phyloP scores from a whole-genome alignment of 2,797 vertebrate genomes.

The Crotalus adamanteus region DNA sequence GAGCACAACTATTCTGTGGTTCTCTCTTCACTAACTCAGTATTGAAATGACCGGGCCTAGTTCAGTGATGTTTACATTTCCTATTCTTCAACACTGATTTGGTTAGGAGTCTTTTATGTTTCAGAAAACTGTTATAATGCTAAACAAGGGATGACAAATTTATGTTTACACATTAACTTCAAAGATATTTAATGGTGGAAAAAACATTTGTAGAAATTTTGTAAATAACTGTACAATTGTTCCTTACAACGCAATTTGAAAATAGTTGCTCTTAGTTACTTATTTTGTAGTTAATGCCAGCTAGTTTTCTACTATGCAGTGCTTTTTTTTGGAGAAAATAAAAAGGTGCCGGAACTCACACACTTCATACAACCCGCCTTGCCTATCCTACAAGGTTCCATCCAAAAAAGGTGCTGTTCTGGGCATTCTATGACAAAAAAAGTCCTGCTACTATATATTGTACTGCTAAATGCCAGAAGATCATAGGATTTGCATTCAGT shows the following conservation, averaged over 20 bases:
- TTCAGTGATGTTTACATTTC: neutral
- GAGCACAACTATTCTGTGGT: neutral
- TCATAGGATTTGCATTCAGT: neutral
- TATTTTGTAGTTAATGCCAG: neutral
- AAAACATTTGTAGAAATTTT: neutral
- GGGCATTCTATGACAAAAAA: too few species aligned
- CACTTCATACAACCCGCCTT: too few species aligned
- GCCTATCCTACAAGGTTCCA: too few species aligned
- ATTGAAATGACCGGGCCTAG: neutral
- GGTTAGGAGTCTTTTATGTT: neutral
- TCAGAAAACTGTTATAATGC: neutral
- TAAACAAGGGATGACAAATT: neutral
- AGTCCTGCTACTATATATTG: neutral
- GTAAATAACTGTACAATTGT: neutral
- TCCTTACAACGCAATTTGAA: neutral
- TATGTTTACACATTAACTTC: neutral
- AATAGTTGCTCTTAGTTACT: neutral
- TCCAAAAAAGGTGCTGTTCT: too few species aligned
- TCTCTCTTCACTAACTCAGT: neutral
- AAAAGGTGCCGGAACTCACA: too few species aligned
- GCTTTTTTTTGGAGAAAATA: too few species aligned
- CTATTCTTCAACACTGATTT: neutral
- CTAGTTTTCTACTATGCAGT: neutral
- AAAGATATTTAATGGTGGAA: neutral
- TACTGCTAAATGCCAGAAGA: slow-evolving; percentile 5